A percentile compares a stretch with the other conserved stretches of the same genome.
These are phyloP conservation scores for Sarcoramphus papa DNA, from an alignment of 2,797 vertebrate genomes.

Conservation along the genomic window DNA sequence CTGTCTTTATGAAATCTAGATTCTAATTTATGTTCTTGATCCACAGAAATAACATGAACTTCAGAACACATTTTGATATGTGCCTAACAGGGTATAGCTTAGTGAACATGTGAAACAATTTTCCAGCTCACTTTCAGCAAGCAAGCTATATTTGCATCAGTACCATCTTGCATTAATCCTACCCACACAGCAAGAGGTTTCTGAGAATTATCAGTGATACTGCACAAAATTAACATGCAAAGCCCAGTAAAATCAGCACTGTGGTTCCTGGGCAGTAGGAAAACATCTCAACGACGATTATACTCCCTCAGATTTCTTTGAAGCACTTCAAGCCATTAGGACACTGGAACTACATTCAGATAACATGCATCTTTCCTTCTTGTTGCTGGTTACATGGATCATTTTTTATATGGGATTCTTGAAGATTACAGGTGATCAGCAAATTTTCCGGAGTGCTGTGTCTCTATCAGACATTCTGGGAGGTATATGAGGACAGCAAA, in stretches of 20 bases:
- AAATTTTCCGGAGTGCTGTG: neutral
- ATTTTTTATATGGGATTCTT: neutral
- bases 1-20: neutral
- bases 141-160: slow-evolving; percentile 22
- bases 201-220: neutral
- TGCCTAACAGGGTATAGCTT: neutral
- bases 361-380: neutral
- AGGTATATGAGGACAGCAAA: neutral
- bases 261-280: neutral
- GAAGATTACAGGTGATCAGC: neutral
- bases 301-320: neutral
- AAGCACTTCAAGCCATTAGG: neutral
- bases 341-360: neutral
- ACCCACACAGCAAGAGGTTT: slow-evolving; percentile 24
- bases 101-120: neutral
- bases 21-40: neutral
- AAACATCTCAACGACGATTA: neutral
- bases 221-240: neutral
- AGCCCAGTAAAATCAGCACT: neutral
- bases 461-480: neutral
- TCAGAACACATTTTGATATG: neutral
- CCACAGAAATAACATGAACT: slow-evolving; percentile 7
- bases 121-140: neutral
- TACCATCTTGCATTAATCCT: slow-evolving; percentile 44
- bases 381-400: neutral